Base-by-base conservation (phyloP, 2,797 vertebrate species). In the Bufotes viridis region DNA sequence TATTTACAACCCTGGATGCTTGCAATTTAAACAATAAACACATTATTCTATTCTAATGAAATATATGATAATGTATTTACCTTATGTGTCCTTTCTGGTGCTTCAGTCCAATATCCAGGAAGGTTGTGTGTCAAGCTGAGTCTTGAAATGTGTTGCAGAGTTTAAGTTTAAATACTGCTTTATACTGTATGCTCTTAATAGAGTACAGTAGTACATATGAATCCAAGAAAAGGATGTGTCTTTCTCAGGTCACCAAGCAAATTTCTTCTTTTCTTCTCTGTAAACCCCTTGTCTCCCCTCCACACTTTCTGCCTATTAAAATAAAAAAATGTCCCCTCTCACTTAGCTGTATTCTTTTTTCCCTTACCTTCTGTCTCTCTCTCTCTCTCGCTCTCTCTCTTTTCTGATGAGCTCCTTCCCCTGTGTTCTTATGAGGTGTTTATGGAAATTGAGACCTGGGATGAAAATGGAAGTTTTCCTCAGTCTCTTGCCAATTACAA, bases 401-500 rank as follows among this genome's bases (percentile, higher is more conserved):
- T 79, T 63, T 88, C 49, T 87, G 67, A 80, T 84, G 51, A 79
- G 82, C 29, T 85, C 76, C 67, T 84, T 88, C 53, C 74, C 78
- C 53, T 72, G 55, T 88, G 75, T 61, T 69, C 57, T 79, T 88
- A 72, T 34, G 74, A 51, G 76, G 82, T 88, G 87, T 88, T 88
- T 88, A 85, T 88, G 76, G 82, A 88, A 88, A 80, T 60, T 80
- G 75, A 88, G 81, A 88, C 75, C 75, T 79, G 75, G 76, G 82
- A 85, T 84, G 76, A 88, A 65, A 49, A 72, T 88, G 76, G 87
- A 80, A 84, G 72, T 85, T 88, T 85, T 88, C 82, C 82, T 82
- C 75, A 11, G 65, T 61, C 42, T 63, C 55, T 65, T 88, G 87
- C 87, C 87, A 88, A 88, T 53, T 88, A 84, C 87, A 84, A 84